phyloP scores from a whole-genome alignment of 2,888 invertebrate species.

The Cheilosia pagana region DNA sequence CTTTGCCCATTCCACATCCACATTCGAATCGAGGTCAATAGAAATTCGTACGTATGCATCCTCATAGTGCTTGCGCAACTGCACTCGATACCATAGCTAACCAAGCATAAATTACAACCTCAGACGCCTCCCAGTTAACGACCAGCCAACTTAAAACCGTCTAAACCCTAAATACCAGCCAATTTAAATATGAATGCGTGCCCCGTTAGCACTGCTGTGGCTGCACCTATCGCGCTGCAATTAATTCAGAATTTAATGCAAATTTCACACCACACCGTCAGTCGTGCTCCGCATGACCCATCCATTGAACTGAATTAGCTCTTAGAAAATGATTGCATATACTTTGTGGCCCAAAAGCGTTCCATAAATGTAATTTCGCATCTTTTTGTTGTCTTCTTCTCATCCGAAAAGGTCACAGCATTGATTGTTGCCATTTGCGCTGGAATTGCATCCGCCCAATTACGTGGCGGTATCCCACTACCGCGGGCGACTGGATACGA shows the following conservation, averaged over 20 bases:
- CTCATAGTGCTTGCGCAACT: not conserved
- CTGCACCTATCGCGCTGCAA: constrained; percentile 65
- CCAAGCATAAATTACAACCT: constrained; percentile 44
- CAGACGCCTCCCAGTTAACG: constrained; percentile 42
- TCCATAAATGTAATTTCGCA: constrained; percentile 23
- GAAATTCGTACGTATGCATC: not conserved
- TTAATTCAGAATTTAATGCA: constrained; percentile 66
- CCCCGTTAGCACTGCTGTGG: constrained; percentile 41
- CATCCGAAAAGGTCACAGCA: constrained; percentile 80
- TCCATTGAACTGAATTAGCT: constrained; percentile 47
- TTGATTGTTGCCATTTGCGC: constrained; percentile 79
- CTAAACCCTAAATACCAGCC: constrained; percentile 61
- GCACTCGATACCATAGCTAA: constrained; percentile 19
- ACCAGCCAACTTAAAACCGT: constrained; percentile 33
- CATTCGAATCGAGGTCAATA: constrained; percentile 37
- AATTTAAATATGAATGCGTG: constrained; percentile 71
- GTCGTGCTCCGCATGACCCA: constrained; percentile 42
- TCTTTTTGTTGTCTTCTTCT: constrained; percentile 35
- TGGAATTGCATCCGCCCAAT: constrained; percentile 80
- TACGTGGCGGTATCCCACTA: constrained; percentile 81
- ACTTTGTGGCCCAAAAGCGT: constrained; percentile 23
- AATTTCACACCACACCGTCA: constrained; percentile 39
- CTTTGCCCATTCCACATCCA: not conserved
- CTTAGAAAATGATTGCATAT: constrained; percentile 8
- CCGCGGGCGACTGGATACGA: constrained; percentile 79